Evolutionary conservation across 2,888 invertebrate genomes (phyloP).

Genomic region (Polydesmus complanatus): DNA sequence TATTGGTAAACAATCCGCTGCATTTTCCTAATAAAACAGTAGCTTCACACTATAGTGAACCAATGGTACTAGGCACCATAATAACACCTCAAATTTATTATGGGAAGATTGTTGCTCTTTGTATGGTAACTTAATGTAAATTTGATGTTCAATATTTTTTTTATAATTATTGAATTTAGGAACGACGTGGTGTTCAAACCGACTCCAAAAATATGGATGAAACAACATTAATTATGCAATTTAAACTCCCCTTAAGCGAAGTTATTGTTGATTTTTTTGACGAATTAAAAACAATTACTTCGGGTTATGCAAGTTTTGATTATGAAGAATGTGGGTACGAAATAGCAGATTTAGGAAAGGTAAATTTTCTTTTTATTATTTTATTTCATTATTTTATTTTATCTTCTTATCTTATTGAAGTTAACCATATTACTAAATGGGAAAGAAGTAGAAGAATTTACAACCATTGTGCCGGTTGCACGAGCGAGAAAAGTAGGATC

Average conservation of each 20-base stretch:
- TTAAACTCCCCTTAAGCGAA: constrained; percentile 76
- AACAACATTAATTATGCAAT: constrained; percentile 63
- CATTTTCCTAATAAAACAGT: constrained; percentile 37
- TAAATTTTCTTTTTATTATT: constrained; percentile 31
- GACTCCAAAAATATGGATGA: constrained; percentile 66
- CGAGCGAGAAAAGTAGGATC: constrained; percentile 51
- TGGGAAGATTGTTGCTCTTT: constrained; percentile 26
- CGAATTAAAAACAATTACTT: constrained; percentile 68
- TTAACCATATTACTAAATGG: constrained; percentile 67
- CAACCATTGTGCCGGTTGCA: constrained; percentile 59
- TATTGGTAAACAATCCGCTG: constrained; percentile 32
- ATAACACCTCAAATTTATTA: constrained; percentile 54
- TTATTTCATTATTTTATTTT: not conserved
- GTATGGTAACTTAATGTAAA: constrained; percentile 25
- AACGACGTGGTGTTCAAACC: constrained; percentile 55
- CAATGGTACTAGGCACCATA: constrained; percentile 74
- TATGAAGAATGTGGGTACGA: constrained; percentile 80
- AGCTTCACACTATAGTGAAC: constrained; percentile 67
- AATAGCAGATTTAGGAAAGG: constrained; percentile 56
- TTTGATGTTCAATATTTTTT: not conserved
- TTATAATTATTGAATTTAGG: constrained; percentile 27
- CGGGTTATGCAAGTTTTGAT: constrained; percentile 91
- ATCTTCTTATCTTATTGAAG: constrained; percentile 35
- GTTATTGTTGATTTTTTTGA: constrained; percentile 93
- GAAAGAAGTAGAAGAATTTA: constrained; percentile 63